Base-by-base conservation (phyloP, 2,888 invertebrate genomes). In the Mamestra brassicae region DNA sequence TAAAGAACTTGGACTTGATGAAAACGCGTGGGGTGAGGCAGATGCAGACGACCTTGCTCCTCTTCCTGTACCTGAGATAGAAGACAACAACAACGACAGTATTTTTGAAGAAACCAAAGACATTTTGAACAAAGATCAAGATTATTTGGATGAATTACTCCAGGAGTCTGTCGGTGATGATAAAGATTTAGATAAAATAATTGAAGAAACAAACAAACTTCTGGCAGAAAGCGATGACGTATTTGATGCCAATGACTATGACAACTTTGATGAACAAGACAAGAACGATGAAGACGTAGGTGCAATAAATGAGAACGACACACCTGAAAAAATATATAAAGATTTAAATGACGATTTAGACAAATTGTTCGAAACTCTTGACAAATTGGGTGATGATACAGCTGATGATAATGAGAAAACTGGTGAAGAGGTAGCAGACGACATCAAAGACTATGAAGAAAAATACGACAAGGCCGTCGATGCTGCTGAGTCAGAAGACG, bases 311-410 rank as follows among this genome's bases (percentile, higher is more conserved):
- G 88, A 87, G 50, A 92, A 92, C 67, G 93, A 93, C 38, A 89
- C 88, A 0, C 89, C 90, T 2, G 89, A 90, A 7, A 89, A 92
- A 81, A 90, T 89, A 3, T 91, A 92, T 64, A 83, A 84, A 36
- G 94, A 95, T 70, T 85, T 95, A 11, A 89, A 93, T 75, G 88
- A 88, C 34, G 93, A 95, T 80, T 89, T 95, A 52, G 89, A 91
- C 26, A 90, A 91, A 71, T 80, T 95, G 45, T 89, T 93, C 72
- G 91, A 91, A 67, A 93, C 92, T 17, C 82, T 92, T 69, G 85
- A 91, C 15, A 93, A 94, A 84, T 85, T 95, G 13, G 85, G 79
- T 26, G 80, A 86, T 50, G 85, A 89, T 17, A 78, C 74, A 10
- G 74, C 86, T 6, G 77, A 86, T 11, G 75, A 84, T 15, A 81